Conservation (phyloP, 2,888 invertebrate species). For the Odontomyia ornata region DNA sequence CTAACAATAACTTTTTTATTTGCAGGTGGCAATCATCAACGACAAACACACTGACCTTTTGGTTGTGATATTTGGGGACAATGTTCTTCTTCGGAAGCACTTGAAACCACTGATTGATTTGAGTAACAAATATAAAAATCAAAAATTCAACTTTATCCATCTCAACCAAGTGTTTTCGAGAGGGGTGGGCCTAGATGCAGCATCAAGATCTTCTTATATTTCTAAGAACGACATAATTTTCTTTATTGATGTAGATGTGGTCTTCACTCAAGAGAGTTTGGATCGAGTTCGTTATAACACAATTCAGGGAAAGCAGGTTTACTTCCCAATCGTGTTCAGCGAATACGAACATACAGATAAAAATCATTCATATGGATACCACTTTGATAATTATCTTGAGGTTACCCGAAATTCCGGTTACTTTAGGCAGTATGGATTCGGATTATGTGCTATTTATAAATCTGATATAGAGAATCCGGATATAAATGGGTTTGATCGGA, state of each 20-base stretch:
- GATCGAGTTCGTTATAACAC: constrained; percentile 82
- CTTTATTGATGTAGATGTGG: constrained; percentile 96
- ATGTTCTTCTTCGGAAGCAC: constrained; percentile 63
- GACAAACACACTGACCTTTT: constrained; percentile 59
- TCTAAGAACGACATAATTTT: constrained; percentile 73
- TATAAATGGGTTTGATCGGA: constrained; percentile 90
- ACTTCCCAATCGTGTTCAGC: constrained; percentile 96
- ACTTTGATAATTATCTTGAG: constrained; percentile 48
- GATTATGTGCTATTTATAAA: constrained; percentile 91
- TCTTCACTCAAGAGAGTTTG: constrained; percentile 79
- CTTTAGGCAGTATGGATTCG: constrained; percentile 96
- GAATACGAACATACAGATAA: constrained; percentile 78
- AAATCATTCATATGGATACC: not conserved
- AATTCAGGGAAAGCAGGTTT: constrained; percentile 76
- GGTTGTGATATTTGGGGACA: constrained; percentile 69
- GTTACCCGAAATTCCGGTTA: constrained; percentile 79
- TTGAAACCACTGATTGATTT: constrained; percentile 69
- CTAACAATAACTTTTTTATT: not conserved
- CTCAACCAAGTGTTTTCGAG: constrained; percentile 75
- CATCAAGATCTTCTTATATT: constrained; percentile 66
- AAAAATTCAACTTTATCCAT: constrained; percentile 60
- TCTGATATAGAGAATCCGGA: constrained; percentile 74
- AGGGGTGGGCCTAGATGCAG: constrained; percentile 83
- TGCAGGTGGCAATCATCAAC: constrained; percentile 55
- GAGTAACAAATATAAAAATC: constrained; percentile 67